phyloP scores from a whole-genome alignment of 2,888 invertebrate species.

The Amphipoea lucens region DNA sequence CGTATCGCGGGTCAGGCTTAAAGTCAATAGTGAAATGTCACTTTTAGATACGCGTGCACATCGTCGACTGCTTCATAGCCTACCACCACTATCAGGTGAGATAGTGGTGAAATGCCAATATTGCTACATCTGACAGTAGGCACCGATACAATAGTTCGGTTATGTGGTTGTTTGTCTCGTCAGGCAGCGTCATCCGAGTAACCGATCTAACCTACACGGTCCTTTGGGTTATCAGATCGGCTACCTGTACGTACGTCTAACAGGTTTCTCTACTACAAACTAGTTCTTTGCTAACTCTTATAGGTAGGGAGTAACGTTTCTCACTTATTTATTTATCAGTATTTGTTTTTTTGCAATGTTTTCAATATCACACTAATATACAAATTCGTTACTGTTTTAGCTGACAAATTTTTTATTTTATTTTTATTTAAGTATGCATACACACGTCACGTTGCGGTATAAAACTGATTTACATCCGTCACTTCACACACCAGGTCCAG shows the following conservation, averaged over 20 bases:
- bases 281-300: neutral
- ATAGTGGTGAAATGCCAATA: neutral
- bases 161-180: constrained; percentile 10
- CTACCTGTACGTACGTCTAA: neutral
- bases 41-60: neutral
- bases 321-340: too few species aligned
- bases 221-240: constrained; percentile 2
- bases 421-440: too few species aligned
- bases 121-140: neutral
- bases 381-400: too few species aligned
- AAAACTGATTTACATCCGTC: too few species aligned
- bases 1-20: too few species aligned
- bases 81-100: neutral
- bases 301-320: neutral
- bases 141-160: neutral
- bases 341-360: too few species aligned
- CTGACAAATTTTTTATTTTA: too few species aligned
- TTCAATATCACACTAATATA: too few species aligned
- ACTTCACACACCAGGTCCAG: too few species aligned
- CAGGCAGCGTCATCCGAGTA: neutral
- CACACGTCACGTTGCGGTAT: too few species aligned
- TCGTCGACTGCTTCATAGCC: neutral
- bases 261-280: constrained; percentile 14
- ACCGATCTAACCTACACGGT: neutral
- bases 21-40: neutral